A percentile compares a stretch with the other conserved stretches of the same genome.
These are phyloP conservation scores for Athripsodes cinereus DNA, from an alignment of 2,888 invertebrate species.

Conservation along the genomic window DNA sequence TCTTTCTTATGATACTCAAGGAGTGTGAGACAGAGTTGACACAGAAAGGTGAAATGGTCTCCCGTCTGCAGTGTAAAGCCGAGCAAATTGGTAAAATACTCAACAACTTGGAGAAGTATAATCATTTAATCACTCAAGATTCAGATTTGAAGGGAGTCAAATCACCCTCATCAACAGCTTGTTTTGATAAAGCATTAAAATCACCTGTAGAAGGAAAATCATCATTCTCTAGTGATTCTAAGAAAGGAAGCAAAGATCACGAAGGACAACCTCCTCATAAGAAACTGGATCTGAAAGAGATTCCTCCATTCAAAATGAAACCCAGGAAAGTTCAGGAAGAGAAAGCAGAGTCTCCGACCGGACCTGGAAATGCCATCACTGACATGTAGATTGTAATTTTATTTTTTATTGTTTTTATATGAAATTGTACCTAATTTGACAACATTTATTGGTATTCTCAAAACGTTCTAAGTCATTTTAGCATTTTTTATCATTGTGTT, in stretches of 20 bases:
- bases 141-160: slow-evolving; percentile 50
- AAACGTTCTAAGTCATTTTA: no score
- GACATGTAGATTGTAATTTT: slow-evolving; percentile 23
- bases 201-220: slow-evolving; percentile 29
- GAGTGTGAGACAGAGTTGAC: slow-evolving; percentile 94
- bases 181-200: slow-evolving; percentile 41
- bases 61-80: slow-evolving; percentile 90
- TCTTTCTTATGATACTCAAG: slow-evolving; percentile 43
- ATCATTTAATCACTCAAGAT: slow-evolving; percentile 60
- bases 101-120: slow-evolving; percentile 83
- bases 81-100: slow-evolving; percentile 92
- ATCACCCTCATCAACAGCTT: slow-evolving; percentile 44
- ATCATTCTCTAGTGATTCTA: slow-evolving; percentile 32
- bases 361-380: slow-evolving; percentile 22
- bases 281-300: slow-evolving; percentile 49
- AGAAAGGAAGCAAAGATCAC: slow-evolving; percentile 40
- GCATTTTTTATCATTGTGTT: no score
- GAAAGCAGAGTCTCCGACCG: slow-evolving; percentile 14
- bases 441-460: no score
- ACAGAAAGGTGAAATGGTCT: slow-evolving; percentile 94
- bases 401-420: no score
- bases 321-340: slow-evolving; percentile 30
- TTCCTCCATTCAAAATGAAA: slow-evolving; percentile 46
- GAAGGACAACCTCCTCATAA: slow-evolving; percentile 52
- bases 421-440: no score